Base-by-base conservation (phyloP, 2,888 invertebrate genomes). In the Protonemura montana region DNA sequence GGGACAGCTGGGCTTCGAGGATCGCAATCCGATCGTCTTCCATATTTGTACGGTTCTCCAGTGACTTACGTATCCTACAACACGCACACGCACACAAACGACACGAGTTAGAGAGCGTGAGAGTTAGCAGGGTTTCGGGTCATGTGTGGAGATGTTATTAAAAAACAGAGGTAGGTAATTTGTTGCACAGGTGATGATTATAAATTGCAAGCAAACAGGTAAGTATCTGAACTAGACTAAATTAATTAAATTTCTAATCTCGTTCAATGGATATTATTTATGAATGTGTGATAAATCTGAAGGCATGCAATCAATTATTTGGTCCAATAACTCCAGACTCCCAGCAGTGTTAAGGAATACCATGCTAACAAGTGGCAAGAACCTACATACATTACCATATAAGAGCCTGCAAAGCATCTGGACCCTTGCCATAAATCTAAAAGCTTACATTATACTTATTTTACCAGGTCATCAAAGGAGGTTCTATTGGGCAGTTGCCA, bases 41-140 rank as follows among this genome's bases (percentile, higher is more conserved):
- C 97, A 98, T 98, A 93, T 98, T 98, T 93, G 97, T 97, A 93
- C 99, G 96, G 94, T 98, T 99, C 94, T 99, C 99, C 94, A 99
- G 94, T 91, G 98, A 98, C 96, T 98, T 98, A 93, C 98, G 96
- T 95, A 97, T 97, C 95, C 98, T 98, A 88, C 25, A 87, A 87
- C 84, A 81, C 29, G 29, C 27, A 59, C 41, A 30, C 30, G 41
- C 41, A 83, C 35, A 35, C 35, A 80, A 26, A 83, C 2, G 77
- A 77, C 83, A 86, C 83, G 76, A 77, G 81, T 80, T 85, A 85
- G 85, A 26, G 28, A 80, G 76, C 82, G 76, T 41, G 76, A 76
- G 29, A 35, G 76, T 41, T 76, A 86, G 81, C 29, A 76, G 85
- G 28, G 85, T 7, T 25, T 30, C 7, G 88, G 88, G 88, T 87